phyloP scores from a whole-genome alignment of 1,140 invertebrate species.

The Drosophila bifasciata region DNA sequence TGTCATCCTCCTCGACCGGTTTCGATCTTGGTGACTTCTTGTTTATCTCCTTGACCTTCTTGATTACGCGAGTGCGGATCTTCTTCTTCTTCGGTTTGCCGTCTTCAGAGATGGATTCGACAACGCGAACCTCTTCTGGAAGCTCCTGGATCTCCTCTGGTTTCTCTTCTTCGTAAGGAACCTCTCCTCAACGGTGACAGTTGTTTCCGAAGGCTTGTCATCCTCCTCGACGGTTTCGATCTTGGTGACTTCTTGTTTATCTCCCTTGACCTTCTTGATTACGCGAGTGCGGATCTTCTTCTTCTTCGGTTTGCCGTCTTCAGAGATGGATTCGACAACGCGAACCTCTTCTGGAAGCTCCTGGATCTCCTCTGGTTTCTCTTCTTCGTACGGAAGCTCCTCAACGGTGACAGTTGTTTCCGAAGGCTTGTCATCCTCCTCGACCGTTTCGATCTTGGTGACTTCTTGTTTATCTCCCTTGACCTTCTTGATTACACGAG shows the following conservation, averaged over 20 bases:
- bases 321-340: background rate
- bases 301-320: constrained; percentile 4
- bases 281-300: constrained; percentile 1
- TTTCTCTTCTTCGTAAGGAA: background rate
- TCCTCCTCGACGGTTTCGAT: constrained; percentile 10
- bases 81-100: background rate
- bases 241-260: constrained; percentile 11
- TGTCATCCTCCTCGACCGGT: constrained; percentile 14
- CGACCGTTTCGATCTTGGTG: too few species aligned
- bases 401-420: background rate
- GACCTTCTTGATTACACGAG: too few species aligned
- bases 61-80: background rate
- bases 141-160: constrained; percentile 5
- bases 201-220: background rate
- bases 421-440: too few species aligned
- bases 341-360: constrained; percentile 6
- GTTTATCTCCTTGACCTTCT: constrained; percentile 15
- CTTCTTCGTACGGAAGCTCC: background rate
- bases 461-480: too few species aligned
- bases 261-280: constrained; percentile 15
- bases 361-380: background rate
- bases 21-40: constrained; percentile 14
- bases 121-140: background rate
- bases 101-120: constrained; percentile 1
- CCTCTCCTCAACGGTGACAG: background rate